Evolutionary conservation across 2,797 vertebrate species (phyloP), one percentile per base, ranked within the genome.

Genomic region (Decapterus maruadsi): DNA sequence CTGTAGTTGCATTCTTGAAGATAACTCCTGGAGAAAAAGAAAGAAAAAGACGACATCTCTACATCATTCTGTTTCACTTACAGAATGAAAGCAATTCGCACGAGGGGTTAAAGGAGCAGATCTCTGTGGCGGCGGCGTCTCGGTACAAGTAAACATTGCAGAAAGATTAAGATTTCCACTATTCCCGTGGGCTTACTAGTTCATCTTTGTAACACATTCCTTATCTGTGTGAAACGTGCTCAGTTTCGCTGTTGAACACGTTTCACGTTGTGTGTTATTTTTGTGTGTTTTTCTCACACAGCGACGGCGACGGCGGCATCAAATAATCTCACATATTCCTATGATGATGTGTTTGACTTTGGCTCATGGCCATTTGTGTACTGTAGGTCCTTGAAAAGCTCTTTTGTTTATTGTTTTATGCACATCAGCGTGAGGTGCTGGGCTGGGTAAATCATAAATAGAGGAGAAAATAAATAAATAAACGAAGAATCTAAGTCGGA

Each of bases 61-160:
- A 65, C 78, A 77, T 89, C 74, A 65, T 81, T 90, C 66, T 78
- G 76, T 69, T 89, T 87, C 80, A 38, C 82, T 87, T 78, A 82
- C 59, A 76, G 64, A 92, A 74, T 83, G 56, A 84, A 94, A 89
- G 79, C 72, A 66, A 80, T 72, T 84, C 77, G 59, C 83, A 81
- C 31, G 53, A 89, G 78, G 60, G 70, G 80, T 78, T 89, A 87
- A 76, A 89, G 72, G 81, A 77, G 45, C 76, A 76, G 59, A 86
- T 90, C 64, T 82, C 46, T 75, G 73, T 80, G 75, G 67, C 60
- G 75, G 68, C 60, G 75, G 71, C 16, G 73, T 78, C 65, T 68
- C 61, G 73, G 59, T 75, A 73, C 54, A 68, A 73, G 84, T 87
- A 90, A 92, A 93, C 81, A 87, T 69, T 68, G 81, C n/a, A 8